Conservation (phyloP, 2,888 invertebrate genomes). For the Leptinotarsa tumamoca region DNA sequence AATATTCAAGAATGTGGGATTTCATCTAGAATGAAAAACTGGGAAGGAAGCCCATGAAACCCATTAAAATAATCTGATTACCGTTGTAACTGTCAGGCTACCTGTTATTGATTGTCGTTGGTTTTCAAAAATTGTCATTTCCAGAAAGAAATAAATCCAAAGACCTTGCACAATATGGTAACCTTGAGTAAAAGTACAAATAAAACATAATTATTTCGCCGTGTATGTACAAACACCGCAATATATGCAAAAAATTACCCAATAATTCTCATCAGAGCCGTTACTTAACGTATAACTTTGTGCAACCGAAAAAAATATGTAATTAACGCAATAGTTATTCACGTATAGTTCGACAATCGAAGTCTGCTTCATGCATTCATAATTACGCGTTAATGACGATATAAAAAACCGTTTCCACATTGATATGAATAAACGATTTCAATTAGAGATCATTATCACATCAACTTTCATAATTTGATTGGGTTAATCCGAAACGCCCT, state of each 20-base stretch:
- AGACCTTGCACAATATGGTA: background rate
- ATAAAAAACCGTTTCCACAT: background rate
- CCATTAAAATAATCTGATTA: too few species aligned
- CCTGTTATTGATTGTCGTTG: too few species aligned
- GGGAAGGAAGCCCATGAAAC: too few species aligned
- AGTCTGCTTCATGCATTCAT: background rate
- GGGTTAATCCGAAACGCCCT: too few species aligned
- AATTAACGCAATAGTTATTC: slow-evolving; percentile 3
- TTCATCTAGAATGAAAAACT: too few species aligned
- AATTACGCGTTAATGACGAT: background rate
- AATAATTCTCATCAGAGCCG: background rate
- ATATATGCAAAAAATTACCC: background rate
- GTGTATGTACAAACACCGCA: background rate
- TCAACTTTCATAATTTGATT: too few species aligned
- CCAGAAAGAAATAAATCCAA: too few species aligned
- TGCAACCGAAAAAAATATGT: slow-evolving; percentile 7
- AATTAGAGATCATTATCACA: too few species aligned
- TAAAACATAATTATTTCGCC: background rate
- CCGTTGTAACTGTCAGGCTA: too few species aligned
- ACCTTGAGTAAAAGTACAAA: background rate
- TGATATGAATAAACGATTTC: background rate
- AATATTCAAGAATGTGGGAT: too few species aligned
- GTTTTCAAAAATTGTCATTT: too few species aligned
- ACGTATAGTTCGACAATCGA: background rate
- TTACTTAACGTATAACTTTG: background rate